Evolutionary conservation across 2,797 vertebrate genomes (phyloP).

Genomic region (Betta splendens): DNA sequence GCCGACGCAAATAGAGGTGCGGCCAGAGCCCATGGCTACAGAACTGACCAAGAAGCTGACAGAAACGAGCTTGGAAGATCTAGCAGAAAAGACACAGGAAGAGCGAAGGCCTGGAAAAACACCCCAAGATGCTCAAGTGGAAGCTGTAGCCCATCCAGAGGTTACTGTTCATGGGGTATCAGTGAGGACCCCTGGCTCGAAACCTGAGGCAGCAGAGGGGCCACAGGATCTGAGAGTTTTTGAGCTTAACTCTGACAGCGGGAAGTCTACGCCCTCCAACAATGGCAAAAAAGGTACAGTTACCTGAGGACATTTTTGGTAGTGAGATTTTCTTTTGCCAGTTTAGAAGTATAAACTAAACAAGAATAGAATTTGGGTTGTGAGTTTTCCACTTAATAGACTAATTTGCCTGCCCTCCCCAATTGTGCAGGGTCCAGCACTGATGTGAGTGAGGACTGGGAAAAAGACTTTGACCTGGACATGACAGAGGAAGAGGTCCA

Average conservation of each 20-base stretch:
- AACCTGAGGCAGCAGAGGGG: conserved; percentile 82
- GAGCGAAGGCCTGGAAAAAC: conserved; percentile 50
- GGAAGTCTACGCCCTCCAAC: conserved; percentile 98
- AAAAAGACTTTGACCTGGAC: conserved; percentile 98
- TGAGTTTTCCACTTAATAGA: conserved; percentile 23
- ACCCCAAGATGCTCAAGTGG: conserved; percentile 25
- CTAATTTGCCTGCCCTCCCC: neutral
- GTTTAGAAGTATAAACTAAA: neutral
- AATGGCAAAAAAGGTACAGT: conserved; percentile 95
- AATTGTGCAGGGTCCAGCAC: conserved; percentile 88
- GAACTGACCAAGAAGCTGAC: conserved; percentile 79
- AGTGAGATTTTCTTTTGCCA: conserved; percentile 1
- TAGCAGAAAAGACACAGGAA: conserved; percentile 58
- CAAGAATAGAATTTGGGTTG: conserved; percentile 16
- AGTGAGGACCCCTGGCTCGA: conserved; percentile 61
- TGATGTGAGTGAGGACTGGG: conserved; percentile 98
- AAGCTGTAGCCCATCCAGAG: conserved; percentile 40
- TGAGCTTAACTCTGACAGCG: conserved; percentile 97
- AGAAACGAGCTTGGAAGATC: conserved; percentile 81
- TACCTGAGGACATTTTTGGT: neutral
- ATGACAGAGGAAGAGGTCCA: conserved; percentile 99
- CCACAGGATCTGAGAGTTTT: conserved; percentile 94
- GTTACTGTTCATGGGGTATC: conserved; percentile 26
- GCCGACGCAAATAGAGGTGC: conserved; percentile 88
- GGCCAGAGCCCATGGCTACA: conserved; percentile 39